Conservation (phyloP, 2,113 vertebrate species). For the Dunckerocampus dactyliophorus region DNA sequence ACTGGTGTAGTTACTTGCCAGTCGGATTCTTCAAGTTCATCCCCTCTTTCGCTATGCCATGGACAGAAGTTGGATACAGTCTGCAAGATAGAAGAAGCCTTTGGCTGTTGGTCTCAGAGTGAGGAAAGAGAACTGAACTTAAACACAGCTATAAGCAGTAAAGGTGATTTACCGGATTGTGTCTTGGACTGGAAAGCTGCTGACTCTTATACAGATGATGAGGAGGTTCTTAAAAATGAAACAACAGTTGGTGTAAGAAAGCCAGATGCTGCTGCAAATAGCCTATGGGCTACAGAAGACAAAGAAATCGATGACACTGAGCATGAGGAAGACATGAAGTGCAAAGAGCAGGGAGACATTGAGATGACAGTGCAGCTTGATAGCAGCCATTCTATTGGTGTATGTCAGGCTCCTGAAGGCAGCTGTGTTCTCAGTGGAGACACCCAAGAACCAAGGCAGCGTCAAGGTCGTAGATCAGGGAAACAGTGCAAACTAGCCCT, state of each 20-base stretch:
- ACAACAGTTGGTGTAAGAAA: neutral
- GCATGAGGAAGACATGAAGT: constrained; percentile 21
- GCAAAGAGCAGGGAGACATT: constrained; percentile 1
- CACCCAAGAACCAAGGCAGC: constrained; percentile 61
- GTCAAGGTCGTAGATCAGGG: constrained; percentile 64
- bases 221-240: constrained; percentile 7
- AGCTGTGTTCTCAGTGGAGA: constrained; percentile 20
- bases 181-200: constrained; percentile 70
- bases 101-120: constrained; percentile 3
- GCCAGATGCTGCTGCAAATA: constrained; percentile 2
- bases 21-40: constrained; percentile 18
- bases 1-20: constrained; percentile 26
- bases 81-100: constrained; percentile 6
- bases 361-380: constrained; percentile 9
- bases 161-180: constrained; percentile 61
- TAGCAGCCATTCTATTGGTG: constrained; percentile 8
- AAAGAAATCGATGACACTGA: constrained; percentile 3
- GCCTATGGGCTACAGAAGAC: neutral
- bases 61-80: constrained; percentile 14
- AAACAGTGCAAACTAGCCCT: constrained; percentile 81
- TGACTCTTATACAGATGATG: constrained; percentile 20
- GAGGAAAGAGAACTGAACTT: constrained; percentile 22
- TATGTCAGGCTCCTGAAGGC: constrained; percentile 24
- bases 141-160: neutral
- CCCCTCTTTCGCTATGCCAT: constrained; percentile 21